Conservation (phyloP, 2,797 vertebrate genomes). For the Xiphorhynchus erythropygius region DNA sequence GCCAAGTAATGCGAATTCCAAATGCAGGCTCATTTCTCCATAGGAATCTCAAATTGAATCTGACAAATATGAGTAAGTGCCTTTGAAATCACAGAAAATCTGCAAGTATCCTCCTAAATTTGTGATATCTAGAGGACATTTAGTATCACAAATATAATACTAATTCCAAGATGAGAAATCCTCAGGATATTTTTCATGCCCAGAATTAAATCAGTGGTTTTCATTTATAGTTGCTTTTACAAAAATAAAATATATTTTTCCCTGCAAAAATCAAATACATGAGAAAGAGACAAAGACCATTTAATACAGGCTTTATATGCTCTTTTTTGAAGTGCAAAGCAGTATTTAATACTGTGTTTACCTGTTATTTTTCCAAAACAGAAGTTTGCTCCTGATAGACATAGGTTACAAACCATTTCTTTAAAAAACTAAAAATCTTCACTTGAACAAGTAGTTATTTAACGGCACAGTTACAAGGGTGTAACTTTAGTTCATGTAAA, state of each 20-base stretch:
- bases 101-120: neutral
- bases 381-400: neutral
- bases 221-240: neutral
- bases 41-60: neutral
- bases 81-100: neutral
- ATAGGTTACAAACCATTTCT: neutral
- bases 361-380: neutral
- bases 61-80: conserved; percentile 34
- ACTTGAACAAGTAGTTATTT: neutral
- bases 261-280: neutral
- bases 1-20: conserved; percentile 7
- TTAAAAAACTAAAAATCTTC: neutral
- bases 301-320: neutral
- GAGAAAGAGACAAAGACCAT: neutral
- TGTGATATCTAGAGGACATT: neutral
- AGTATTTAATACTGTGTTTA: neutral
- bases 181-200: neutral
- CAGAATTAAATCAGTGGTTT: conserved; percentile 9
- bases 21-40: conserved; percentile 3
- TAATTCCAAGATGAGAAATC: neutral
- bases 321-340: neutral
- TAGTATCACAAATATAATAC: neutral
- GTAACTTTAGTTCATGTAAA: neutral
- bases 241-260: neutral
- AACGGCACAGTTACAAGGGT: neutral